phyloP scores from a whole-genome alignment of 2,113 vertebrate species.

The Tauraco erythrolophus region DNA sequence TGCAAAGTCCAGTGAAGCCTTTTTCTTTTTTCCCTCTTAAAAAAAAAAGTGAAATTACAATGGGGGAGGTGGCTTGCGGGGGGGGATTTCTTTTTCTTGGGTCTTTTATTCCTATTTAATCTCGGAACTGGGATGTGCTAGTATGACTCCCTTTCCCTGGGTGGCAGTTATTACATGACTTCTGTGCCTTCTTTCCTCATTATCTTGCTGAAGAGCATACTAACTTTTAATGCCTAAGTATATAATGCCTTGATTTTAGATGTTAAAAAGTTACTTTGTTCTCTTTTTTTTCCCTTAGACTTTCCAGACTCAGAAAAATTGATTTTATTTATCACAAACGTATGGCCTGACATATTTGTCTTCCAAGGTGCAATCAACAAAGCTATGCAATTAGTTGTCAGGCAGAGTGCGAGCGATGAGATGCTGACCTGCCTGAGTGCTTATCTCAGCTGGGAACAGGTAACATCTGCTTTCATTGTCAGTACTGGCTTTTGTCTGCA shows the following conservation, averaged over 20 bases:
- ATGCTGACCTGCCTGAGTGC: slow-evolving; percentile 78
- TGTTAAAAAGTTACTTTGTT: neutral
- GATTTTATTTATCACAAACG: slow-evolving; percentile 87
- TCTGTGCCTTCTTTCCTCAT: neutral
- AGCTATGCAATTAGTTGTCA: slow-evolving; percentile 87
- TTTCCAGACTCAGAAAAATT: slow-evolving; percentile 87
- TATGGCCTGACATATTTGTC: slow-evolving; percentile 87
- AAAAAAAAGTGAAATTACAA: neutral
- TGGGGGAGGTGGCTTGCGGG: neutral
- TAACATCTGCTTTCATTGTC: slow-evolving; percentile 44
- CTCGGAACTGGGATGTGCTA: neutral
- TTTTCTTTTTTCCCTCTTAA: neutral
- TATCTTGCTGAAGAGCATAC: neutral
- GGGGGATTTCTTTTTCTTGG: neutral
- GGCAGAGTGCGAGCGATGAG: slow-evolving; percentile 79
- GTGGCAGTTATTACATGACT: neutral
- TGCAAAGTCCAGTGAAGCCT: neutral
- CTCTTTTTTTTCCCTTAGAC: slow-evolving; percentile 73
- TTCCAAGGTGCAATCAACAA: slow-evolving; percentile 80
- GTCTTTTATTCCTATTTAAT: neutral
- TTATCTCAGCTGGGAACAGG: slow-evolving; percentile 92
- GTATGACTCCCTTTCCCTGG: neutral
- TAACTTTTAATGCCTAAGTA: neutral
- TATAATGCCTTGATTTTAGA: neutral
- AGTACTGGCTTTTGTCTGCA: neutral